Evolutionary conservation across 2,797 vertebrate species (phyloP), one percentile per base, ranked within the genome.

Genomic region (Leucoraja ocellata): DNA sequence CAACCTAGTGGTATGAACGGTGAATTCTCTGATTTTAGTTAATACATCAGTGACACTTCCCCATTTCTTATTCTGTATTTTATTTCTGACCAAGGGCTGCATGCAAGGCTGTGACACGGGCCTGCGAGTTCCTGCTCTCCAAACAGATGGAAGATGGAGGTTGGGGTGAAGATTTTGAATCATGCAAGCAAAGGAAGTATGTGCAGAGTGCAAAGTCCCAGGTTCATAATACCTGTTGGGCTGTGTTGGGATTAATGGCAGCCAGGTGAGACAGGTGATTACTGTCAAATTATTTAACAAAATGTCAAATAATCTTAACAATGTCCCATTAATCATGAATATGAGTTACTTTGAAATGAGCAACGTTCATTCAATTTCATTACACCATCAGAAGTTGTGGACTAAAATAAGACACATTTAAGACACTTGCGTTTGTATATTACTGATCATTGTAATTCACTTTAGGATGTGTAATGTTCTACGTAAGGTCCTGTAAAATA

Each of bases 121-220:
- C 98, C 63, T 99, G 98, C 93, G 95, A 94, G 93, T 99, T 99
- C 96, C 96, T 99, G 94, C 93, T 99, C 93, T 97, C 97, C 93
- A 95, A 93, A 79, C 99, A 99, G 96, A 99, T 99, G 99, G 94
- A 94, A 16, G 98, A 99, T 0, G 99, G 99, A 0, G 99, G 98
- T 7, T 99, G 99, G 99, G 99, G 99, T 28, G 99, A 99, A 94
- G 97, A 99, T 95, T 99, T 99, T 0, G 98, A 99, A 95, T 99
- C 98, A 0, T 99, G 98, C 0, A 97, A 98, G 95, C 97, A 97
- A 95, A 96, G 97, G 14, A 68, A 32, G 0, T 99, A 99, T 0
- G 54, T 99, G 93, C 98, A 99, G 96, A 99, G 98, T 7, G 86
- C 95, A 14, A 14, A 58, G 0, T 97, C 98, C 0, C 98, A 99